Evolutionary conservation across 2,888 invertebrate genomes (phyloP), one percentile per base, ranked within the genome.

Genomic region (Tromatobia lineatoria): DNA sequence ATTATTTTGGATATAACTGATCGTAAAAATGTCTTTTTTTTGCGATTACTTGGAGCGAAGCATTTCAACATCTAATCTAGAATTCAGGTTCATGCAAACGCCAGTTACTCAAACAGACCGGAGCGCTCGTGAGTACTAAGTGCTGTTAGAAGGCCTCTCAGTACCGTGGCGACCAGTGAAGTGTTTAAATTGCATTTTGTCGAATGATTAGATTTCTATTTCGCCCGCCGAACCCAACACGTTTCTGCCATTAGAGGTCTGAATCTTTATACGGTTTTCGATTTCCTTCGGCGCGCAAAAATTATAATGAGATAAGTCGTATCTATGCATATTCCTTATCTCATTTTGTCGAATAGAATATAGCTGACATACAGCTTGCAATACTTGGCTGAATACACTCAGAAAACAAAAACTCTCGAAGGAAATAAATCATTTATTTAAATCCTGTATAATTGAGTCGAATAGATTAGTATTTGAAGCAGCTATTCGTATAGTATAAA

Each of bases 241-340:
- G 77, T 42, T 78, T 78, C n/a, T 64, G 34, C 34, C 74, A 61
- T 69, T 54, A 45, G 61, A 54, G 15, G 47, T 20, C 59, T 34
- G 25, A 23, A 75, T 52, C 25, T 66, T 64, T 7, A 20, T 34
- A 34, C 34, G 29, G 23, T 64, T 20, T 47, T 66, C 38, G n/a
- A n/a, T 67, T 50, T 15, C 1, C 23, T 13, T 10, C 45, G 13
- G 38, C 45, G 34, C 47, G 50, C 61, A 23, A 38, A 1, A 42
- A 54, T 38, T 6, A 13, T 11, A n/a, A 47, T 15, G 13, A n/a
- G 45, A 66, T 38, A 77, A 77, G 77, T 67, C 64, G 67, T 71
- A 47, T 81, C 81, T 23, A 50, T 66, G 57, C 34, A 59, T 77
- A 59, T 77, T 66, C 59, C 71, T 71, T 59, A 67, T 82, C 57